Evolutionary conservation across 1,140 invertebrate genomes (phyloP), one percentile per base, ranked within the genome.

Genomic region (Gonatopus flavifemur): DNA sequence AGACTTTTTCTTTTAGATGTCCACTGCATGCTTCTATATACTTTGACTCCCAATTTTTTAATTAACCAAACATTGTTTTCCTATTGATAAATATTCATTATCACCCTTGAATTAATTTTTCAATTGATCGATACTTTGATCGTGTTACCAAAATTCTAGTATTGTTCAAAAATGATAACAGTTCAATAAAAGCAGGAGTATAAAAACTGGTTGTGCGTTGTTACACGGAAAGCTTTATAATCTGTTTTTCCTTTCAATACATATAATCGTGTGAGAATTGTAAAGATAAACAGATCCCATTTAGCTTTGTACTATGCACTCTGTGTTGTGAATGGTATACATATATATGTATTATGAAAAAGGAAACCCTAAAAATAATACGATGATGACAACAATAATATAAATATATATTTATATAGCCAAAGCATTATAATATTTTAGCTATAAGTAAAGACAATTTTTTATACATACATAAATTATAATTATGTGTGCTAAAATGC

Each of bases 311-410:
- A 78, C 74, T 78, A 72, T 76, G 74, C 74, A 78, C 76, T 78
- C 76, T 78, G 76, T 74, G 76, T 78, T 78, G 76, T 78, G 76
- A 78, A 74, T 77, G 72, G 69, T 76, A 76, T 66, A 52, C 43
- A 59, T 44, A 55, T 49, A 41, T 50, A 45, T 52, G 43, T 44
- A 50, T 24, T 59, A 56, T 46, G 40, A 55, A 59, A 54, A 52
- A 55, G 50, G 57, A 50, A 32, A 56, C 43, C 32, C 63, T 62
- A 69, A 55, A 49, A 65, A 62, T 66, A 66, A 72, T 66, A 56
- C 47, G 32, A 58, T 43, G 59, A 58, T 58, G 53, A 62, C 50
- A 53, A 51, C 44, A 62, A 54, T 55, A 59, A 72, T 66, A 67
- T 59, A 69, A 51, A 67, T 55, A 57, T 58, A 74, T 72, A 69